Evolutionary conservation across 2,888 invertebrate species (phyloP).

Genomic region (Eustalomyia histrio): DNA sequence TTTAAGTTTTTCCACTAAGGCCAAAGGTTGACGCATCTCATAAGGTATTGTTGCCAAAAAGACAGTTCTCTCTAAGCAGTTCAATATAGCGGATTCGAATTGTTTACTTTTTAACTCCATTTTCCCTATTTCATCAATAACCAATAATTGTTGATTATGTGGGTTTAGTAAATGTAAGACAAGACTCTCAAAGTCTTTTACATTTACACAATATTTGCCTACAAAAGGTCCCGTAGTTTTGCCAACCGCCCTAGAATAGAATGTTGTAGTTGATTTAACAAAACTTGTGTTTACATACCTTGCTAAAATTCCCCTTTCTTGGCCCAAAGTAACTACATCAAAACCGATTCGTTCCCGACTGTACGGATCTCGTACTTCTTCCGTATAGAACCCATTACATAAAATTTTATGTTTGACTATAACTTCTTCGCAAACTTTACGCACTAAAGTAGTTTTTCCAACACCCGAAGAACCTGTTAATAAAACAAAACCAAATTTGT

Average conservation of each 20-base stretch:
- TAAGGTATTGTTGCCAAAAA: constrained; percentile 74
- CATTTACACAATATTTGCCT: constrained; percentile 83
- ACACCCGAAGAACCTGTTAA: constrained; percentile 79
- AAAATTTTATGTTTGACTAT: constrained; percentile 65
- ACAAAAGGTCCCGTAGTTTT: constrained; percentile 76
- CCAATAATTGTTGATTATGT: constrained; percentile 70
- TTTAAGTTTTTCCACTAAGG: constrained; percentile 72
- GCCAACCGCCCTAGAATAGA: constrained; percentile 48
- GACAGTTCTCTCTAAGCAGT: constrained; percentile 61
- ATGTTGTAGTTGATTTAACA: not conserved
- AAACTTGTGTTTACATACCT: constrained; percentile 73
- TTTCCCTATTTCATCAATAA: constrained; percentile 78
- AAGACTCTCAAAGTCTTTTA: constrained; percentile 82
- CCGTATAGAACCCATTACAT: constrained; percentile 83
- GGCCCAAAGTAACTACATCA: constrained; percentile 82
- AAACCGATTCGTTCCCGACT: constrained; percentile 82
- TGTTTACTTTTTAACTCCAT: constrained; percentile 76
- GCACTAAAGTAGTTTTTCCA: constrained; percentile 85
- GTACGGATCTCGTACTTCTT: constrained; percentile 81
- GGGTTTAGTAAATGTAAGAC: constrained; percentile 79
- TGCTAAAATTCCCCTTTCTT: constrained; percentile 81
- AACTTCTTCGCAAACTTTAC: constrained; percentile 76
- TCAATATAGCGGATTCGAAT: constrained; percentile 70
- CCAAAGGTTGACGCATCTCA: constrained; percentile 63
- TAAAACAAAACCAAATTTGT: constrained; percentile 33